Evolutionary conservation across 2,797 vertebrate genomes (phyloP).

Genomic region (Coregonus sp.): DNA sequence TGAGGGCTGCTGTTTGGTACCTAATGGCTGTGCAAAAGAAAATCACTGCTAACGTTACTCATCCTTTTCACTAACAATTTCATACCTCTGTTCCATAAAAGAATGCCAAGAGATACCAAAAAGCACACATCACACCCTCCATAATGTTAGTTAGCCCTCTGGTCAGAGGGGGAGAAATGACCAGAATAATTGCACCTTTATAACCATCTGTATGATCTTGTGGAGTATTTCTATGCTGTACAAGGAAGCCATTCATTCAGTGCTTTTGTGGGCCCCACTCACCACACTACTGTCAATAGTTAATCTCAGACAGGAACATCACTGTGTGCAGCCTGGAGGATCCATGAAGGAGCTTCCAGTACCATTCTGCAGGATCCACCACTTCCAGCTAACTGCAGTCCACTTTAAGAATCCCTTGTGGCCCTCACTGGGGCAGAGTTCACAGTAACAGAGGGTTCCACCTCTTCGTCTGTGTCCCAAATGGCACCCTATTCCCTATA

Average conservation of each 20-base stretch:
- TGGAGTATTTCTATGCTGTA: conserved; percentile 46
- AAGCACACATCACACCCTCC: conserved; percentile 67
- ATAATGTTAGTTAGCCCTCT: conserved; percentile 76
- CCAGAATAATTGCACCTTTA: conserved; percentile 42
- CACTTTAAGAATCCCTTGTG: not conserved
- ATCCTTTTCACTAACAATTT: conserved; percentile 66
- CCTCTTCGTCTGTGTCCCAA: not conserved
- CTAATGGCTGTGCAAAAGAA: conserved; percentile 83
- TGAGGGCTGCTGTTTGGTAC: conserved; percentile 70
- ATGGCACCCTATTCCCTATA: not conserved
- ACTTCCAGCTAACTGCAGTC: not conserved
- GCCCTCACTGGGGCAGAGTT: conserved; percentile 12
- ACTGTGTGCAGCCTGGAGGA: not conserved
- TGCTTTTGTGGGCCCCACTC: conserved; percentile 20
- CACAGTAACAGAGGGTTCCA: not conserved
- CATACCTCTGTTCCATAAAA: conserved; percentile 38
- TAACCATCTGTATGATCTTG: conserved; percentile 33
- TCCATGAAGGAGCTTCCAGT: not conserved
- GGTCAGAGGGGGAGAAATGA: conserved; percentile 68
- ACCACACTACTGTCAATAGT: conserved; percentile 36
- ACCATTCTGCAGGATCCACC: not conserved
- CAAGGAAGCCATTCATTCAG: conserved; percentile 36
- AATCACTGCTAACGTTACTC: conserved; percentile 52
- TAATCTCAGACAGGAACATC: conserved; percentile 32
- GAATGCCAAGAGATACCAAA: conserved; percentile 61